Evolutionary conservation across 64 coral and sea anemone genomes (phyloP).

Genomic region (Stichodactyla helianthus): DNA sequence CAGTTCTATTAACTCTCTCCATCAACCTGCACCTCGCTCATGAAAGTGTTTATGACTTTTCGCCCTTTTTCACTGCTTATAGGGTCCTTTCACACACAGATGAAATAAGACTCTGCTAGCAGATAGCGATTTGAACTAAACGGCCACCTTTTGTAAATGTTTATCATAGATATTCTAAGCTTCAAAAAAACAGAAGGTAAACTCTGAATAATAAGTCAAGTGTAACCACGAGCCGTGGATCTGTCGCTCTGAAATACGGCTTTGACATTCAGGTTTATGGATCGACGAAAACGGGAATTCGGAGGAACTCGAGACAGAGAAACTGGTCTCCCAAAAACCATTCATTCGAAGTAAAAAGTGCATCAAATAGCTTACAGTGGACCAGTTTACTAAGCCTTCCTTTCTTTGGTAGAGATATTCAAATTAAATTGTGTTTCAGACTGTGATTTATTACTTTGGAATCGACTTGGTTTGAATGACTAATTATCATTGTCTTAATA

Average conservation of each 20-base stretch:
- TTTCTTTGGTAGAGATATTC: constrained; percentile 3
- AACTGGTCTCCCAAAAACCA: background rate
- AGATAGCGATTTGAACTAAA: background rate
- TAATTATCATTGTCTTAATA: constrained; percentile 13
- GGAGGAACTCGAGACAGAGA: background rate
- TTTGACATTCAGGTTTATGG: background rate
- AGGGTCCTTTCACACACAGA: background rate
- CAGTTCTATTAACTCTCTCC: background rate
- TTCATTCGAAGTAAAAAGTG: background rate
- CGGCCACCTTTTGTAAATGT: background rate
- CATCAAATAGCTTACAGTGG: background rate
- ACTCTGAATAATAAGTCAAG: background rate
- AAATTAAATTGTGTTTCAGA: constrained; percentile 13
- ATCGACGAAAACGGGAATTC: background rate
- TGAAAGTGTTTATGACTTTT: background rate
- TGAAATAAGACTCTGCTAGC: background rate
- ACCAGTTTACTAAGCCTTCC: background rate
- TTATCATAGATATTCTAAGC: background rate
- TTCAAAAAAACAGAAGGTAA: background rate
- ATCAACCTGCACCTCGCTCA: background rate
- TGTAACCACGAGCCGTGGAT: background rate
- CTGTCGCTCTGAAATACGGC: background rate
- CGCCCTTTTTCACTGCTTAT: background rate
- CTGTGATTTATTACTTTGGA: constrained; percentile 17
- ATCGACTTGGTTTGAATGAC: constrained; percentile 4